Percentiles rank a stretch among this genome's conserved stretches.
Conservation (phyloP, 2,797 vertebrate genomes). For the Epinephelus malabaricus region DNA sequence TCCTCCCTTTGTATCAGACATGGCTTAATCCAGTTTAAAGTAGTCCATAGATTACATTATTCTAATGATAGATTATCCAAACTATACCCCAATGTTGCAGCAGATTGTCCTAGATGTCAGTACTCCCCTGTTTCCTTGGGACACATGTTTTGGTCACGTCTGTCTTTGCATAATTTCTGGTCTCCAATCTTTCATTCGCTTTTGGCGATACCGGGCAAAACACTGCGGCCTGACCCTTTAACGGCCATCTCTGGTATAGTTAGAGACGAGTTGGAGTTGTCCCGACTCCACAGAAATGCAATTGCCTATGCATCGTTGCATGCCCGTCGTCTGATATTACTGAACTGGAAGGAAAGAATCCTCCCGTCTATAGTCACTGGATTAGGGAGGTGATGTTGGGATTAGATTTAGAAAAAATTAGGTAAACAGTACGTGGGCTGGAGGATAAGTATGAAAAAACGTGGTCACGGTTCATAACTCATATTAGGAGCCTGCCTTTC, state of each 20-base stretch:
- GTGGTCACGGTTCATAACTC: no score
- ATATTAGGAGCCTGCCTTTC: no score
- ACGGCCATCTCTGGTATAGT: not conserved
- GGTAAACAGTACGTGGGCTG: not conserved
- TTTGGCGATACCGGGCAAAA: not conserved
- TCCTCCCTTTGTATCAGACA: not conserved
- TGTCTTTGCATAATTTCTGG: not conserved
- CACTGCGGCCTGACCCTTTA: not conserved
- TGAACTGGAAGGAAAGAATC: not conserved
- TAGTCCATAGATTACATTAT: not conserved
- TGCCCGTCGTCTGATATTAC: not conserved
- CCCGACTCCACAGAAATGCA: not conserved
- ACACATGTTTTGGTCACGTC: not conserved
- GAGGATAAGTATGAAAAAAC: not conserved
- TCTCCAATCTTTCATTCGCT: not conserved
- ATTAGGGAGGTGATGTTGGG: slow-evolving; percentile 3
- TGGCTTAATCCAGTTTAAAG: not conserved
- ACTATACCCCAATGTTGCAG: not conserved
- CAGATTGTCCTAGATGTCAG: not conserved
- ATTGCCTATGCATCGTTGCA: not conserved
- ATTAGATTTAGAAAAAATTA: not conserved
- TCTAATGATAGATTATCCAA: not conserved
- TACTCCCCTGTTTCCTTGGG: not conserved
- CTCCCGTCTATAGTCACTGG: not conserved
- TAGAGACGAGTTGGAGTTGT: not conserved